Evolutionary conservation across 2,113 vertebrate species (phyloP).

Genomic region (Leucoraja erinaceus): DNA sequence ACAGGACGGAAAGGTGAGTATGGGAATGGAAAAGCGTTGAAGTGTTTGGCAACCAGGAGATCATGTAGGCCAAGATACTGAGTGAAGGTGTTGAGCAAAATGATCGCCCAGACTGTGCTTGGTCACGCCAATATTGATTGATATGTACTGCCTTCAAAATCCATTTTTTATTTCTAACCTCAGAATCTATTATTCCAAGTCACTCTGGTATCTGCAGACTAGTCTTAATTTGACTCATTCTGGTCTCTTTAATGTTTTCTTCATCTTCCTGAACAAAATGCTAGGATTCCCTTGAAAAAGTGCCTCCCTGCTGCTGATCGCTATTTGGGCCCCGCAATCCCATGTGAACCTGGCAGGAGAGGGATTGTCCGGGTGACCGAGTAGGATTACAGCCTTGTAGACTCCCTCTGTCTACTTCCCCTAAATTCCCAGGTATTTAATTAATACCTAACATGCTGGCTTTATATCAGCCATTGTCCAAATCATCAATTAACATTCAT

Average conservation of each 20-base stretch:
- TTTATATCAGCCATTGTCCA: conserved; percentile 58
- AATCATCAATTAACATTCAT: conserved; percentile 63
- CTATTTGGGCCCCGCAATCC: conserved; percentile 51
- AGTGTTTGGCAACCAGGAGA: too few relatives aligned
- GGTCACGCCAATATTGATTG: background rate
- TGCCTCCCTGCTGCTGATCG: conserved; percentile 49
- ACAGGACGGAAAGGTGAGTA: too few relatives aligned
- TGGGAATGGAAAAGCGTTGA: too few relatives aligned
- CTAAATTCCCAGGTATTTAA: conserved; percentile 52
- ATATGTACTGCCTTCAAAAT: background rate
- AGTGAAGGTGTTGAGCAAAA: too few relatives aligned
- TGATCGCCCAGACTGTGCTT: background rate
- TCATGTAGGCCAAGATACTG: too few relatives aligned
- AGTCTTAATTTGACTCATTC: conserved; percentile 16
- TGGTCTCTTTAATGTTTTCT: conserved; percentile 3
- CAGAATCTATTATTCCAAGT: background rate
- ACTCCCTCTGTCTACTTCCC: conserved; percentile 44
- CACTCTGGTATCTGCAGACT: background rate
- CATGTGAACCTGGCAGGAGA: conserved; percentile 56
- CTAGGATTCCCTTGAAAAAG: conserved; percentile 41
- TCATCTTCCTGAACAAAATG: conserved; percentile 23
- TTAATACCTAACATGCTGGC: conserved; percentile 61
- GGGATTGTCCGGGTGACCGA: conserved; percentile 44
- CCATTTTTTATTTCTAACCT: background rate
- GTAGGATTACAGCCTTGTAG: conserved; percentile 43